These are phyloP conservation scores for Leucophenga varia DNA, from an alignment of 1,140 invertebrate species.

Conservation along the genomic window DNA sequence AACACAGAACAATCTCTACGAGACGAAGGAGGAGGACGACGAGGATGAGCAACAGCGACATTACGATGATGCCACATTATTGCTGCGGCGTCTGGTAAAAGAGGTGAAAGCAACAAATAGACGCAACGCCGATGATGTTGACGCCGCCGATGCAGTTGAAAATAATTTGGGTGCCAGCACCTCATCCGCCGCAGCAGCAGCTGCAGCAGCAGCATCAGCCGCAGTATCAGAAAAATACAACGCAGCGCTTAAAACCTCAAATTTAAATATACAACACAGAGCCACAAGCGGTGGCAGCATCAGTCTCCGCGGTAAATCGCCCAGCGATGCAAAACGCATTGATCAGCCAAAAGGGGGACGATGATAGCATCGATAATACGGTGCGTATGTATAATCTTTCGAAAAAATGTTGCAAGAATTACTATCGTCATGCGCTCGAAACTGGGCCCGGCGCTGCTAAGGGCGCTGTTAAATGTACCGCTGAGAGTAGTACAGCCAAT, in stretches of 20 bases:
- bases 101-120: not conserved
- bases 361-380: constrained; percentile 48
- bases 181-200: too few species aligned
- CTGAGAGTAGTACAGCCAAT: constrained; percentile 28
- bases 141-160: too few species aligned
- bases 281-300: not conserved
- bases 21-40: constrained; percentile 20
- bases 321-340: constrained; percentile 14
- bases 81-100: too few species aligned
- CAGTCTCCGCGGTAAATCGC: too few species aligned
- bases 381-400: constrained; percentile 51
- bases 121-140: not conserved
- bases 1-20: constrained; percentile 42
- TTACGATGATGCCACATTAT: not conserved
- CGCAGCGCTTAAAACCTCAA: constrained; percentile 32
- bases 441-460: constrained; percentile 32
- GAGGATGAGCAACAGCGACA: constrained; percentile 14
- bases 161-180: too few species aligned
- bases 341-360: constrained; percentile 36
- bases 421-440: constrained; percentile 41
- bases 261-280: constrained; percentile 26
- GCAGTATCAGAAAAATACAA: constrained; percentile 11
- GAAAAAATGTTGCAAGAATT: constrained; percentile 53
- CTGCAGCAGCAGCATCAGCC: constrained; percentile 2
- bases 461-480: constrained; percentile 32